Conservation (phyloP, 2,797 vertebrate species). For the Pseudomugil gertrudae region DNA sequence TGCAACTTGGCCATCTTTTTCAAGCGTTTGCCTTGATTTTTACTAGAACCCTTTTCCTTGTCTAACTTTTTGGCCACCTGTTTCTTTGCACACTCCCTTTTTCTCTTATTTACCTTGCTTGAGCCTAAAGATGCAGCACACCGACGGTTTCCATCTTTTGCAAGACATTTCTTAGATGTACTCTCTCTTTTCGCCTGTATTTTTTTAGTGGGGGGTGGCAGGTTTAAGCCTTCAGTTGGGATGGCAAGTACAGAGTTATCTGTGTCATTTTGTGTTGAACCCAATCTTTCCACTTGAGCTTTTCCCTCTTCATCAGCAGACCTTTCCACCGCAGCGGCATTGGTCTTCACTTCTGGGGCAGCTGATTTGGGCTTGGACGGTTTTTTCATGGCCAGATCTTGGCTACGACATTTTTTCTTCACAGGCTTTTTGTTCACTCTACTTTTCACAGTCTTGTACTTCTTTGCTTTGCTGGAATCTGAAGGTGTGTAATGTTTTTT, state of each 20-base stretch:
- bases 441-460: neutral
- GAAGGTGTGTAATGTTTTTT: neutral
- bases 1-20: slow-evolving; percentile 20
- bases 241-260: neutral
- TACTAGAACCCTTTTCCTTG: neutral
- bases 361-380: neutral
- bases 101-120: slow-evolving; percentile 1
- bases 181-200: neutral
- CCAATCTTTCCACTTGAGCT: slow-evolving; percentile 13
- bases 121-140: neutral
- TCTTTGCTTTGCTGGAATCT: slow-evolving; percentile 28
- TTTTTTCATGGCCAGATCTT: neutral
- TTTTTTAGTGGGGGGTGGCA: slow-evolving; percentile 1
- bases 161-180: slow-evolving; percentile 6
- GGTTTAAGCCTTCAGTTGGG: neutral
- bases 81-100: neutral
- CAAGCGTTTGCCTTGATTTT: neutral
- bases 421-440: slow-evolving; percentile 10
- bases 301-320: slow-evolving; percentile 12
- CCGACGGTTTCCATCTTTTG: neutral
- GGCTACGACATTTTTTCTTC: neutral
- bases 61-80: slow-evolving; percentile 1
- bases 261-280: neutral
- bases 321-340: neutral
- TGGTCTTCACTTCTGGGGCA: neutral